A percentile compares a stretch with the other conserved stretches of the same genome.
phyloP scores from a whole-genome alignment of 2,888 invertebrate species.

The Drosophila borborema region DNA sequence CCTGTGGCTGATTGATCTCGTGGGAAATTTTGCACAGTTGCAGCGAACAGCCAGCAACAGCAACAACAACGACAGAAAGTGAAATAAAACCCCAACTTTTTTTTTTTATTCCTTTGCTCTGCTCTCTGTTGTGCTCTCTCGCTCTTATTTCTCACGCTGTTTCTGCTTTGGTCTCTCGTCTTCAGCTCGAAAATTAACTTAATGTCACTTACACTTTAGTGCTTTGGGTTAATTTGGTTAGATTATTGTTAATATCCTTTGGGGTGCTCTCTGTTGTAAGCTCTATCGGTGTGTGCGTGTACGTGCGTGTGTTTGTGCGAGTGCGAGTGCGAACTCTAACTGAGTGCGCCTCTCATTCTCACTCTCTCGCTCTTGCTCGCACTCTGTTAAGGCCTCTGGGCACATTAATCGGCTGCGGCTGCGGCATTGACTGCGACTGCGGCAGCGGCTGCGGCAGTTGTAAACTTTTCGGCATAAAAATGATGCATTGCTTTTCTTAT shows the following conservation, averaged over 20 bases:
- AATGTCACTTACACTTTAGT: constrained; percentile 84
- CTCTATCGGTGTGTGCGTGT: constrained; percentile 16
- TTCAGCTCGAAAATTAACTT: constrained; percentile 79
- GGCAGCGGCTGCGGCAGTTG: constrained; percentile 56
- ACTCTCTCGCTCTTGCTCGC: neutral
- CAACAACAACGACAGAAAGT: constrained; percentile 38
- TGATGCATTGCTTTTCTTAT: constrained; percentile 66
- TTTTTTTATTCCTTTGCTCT: constrained; percentile 21
- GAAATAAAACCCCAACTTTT: constrained; percentile 67
- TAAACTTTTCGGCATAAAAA: constrained; percentile 73
- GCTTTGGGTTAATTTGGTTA: constrained; percentile 84
- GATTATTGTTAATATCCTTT: constrained; percentile 83
- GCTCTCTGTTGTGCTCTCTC: neutral
- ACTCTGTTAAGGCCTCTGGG: constrained; percentile 36
- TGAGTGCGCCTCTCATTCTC: constrained; percentile 12
- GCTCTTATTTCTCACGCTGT: constrained; percentile 48
- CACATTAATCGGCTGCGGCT: constrained; percentile 65
- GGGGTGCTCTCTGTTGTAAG: constrained; percentile 65
- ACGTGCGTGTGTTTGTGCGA: constrained; percentile 4
- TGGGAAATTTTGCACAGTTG: constrained; percentile 83
- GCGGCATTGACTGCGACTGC: constrained; percentile 43
- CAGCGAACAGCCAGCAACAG: constrained; percentile 47
- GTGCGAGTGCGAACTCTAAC: constrained; percentile 6
- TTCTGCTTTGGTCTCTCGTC: constrained; percentile 52
- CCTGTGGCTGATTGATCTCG: constrained; percentile 83